These are phyloP conservation scores for Ophion slaviceki DNA, from an alignment of 2,888 invertebrate species.

Conservation along the genomic window DNA sequence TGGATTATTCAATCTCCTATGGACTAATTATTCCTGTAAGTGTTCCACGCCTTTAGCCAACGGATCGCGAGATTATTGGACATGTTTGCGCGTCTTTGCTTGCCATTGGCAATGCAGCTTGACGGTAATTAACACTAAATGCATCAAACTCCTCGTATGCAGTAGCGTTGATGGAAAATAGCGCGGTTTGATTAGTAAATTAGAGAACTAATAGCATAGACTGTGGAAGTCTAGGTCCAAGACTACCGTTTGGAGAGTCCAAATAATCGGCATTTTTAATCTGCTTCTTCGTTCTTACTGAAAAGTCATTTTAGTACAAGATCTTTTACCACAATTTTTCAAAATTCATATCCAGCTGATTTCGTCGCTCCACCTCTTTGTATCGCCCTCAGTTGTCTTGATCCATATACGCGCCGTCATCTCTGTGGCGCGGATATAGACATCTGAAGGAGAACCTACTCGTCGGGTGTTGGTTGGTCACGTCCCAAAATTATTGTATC, in stretches of 20 bases:
- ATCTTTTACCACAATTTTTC: slow-evolving; percentile 51
- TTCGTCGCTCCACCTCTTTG: not conserved
- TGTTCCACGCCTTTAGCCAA: slow-evolving; percentile 49
- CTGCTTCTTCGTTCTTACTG: not conserved
- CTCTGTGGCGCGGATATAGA: not conserved
- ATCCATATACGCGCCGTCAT: not conserved
- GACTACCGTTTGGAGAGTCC: not conserved
- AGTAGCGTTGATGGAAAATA: slow-evolving; percentile 35
- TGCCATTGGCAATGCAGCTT: slow-evolving; percentile 42
- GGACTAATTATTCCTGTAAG: slow-evolving; percentile 61
- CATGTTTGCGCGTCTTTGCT: not conserved
- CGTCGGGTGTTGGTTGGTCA: slow-evolving; percentile 65
- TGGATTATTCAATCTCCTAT: slow-evolving; percentile 57
- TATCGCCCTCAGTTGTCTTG: no score
- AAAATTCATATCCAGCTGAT: not conserved
- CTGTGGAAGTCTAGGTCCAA: slow-evolving; percentile 30
- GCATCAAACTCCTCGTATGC: slow-evolving; percentile 31
- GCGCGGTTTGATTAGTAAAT: slow-evolving; percentile 21
- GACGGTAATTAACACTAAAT: slow-evolving; percentile 62
- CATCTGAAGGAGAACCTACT: not conserved
- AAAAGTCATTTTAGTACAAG: not conserved
- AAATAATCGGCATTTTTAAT: not conserved
- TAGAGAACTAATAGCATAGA: slow-evolving; percentile 47
- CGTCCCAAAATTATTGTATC: slow-evolving; percentile 77
- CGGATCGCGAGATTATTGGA: slow-evolving; percentile 28